A percentile compares a stretch with the other conserved stretches of the same genome.
Conservation (phyloP, 1,140 invertebrate species). For the Liolophura sinensis region DNA sequence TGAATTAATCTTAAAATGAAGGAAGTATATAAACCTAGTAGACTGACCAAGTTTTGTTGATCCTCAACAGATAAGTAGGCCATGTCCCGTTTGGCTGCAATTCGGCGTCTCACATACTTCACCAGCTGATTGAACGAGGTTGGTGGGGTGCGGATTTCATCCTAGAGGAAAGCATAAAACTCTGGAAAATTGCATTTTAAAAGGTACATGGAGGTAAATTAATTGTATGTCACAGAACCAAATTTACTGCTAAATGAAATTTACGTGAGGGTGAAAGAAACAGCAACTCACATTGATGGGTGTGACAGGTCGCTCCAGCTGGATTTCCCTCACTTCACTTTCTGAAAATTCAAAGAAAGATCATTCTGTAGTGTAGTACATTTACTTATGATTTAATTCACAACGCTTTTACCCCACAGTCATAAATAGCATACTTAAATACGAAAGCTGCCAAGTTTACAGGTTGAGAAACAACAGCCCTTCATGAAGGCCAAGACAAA, state of each 20-base stretch:
- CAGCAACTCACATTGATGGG: slow-evolving; percentile 49
- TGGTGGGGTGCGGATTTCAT: slow-evolving; percentile 50
- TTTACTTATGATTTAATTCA: neutral
- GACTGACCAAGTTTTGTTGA: slow-evolving; percentile 48
- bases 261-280: neutral
- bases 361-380: neutral
- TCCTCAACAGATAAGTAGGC: slow-evolving; percentile 45
- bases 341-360: slow-evolving; percentile 16
- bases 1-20: too few species aligned
- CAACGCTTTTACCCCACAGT: too few species aligned
- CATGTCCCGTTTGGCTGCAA: slow-evolving; percentile 42
- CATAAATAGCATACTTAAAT: too few species aligned
- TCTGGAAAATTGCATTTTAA: neutral
- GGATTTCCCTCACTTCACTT: slow-evolving; percentile 30
- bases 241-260: neutral
- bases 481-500: too few species aligned
- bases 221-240: slow-evolving; percentile 1
- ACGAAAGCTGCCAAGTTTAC: too few species aligned
- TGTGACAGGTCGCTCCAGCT: slow-evolving; percentile 47
- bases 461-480: too few species aligned
- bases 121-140: slow-evolving; percentile 38
- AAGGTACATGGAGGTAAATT: neutral
- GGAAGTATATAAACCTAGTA: neutral
- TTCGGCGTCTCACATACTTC: slow-evolving; percentile 42
- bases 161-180: slow-evolving; percentile 24